phyloP scores from a whole-genome alignment of 2,888 invertebrate species.

The Tetrapedia diversipes region DNA sequence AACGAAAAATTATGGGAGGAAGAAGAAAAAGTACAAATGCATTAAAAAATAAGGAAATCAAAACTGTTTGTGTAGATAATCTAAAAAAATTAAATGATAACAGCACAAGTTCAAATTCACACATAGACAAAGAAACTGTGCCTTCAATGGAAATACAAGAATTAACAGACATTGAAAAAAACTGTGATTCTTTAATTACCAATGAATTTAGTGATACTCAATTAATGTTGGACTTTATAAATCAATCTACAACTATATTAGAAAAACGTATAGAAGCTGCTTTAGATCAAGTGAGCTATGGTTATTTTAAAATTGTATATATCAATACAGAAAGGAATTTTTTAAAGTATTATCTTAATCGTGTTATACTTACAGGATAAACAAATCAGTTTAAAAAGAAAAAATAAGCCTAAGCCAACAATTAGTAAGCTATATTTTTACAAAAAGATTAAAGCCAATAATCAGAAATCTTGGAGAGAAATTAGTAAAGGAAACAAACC shows the following conservation, averaged over 20 bases:
- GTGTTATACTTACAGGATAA: conserved; percentile 72
- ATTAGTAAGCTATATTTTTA: conserved; percentile 68
- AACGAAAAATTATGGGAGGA: conserved; percentile 28
- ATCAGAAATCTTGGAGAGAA: conserved; percentile 70
- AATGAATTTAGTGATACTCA: conserved; percentile 50
- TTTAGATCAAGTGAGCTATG: conserved; percentile 72
- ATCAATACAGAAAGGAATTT: background rate
- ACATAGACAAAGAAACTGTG: background rate
- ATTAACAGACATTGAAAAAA: background rate
- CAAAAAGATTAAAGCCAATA: conserved; percentile 50
- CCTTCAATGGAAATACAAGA: conserved; percentile 4
- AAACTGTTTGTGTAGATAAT: background rate
- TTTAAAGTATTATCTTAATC: background rate
- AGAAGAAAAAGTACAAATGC: conserved; percentile 67
- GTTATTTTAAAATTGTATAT: background rate
- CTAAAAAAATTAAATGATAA: background rate
- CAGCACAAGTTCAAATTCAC: background rate
- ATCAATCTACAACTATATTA: conserved; percentile 46
- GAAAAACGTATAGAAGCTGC: conserved; percentile 77
- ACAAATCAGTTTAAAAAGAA: conserved; percentile 73
- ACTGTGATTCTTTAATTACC: background rate
- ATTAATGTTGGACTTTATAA: conserved; percentile 57
- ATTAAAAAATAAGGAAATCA: background rate
- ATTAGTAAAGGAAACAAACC: conserved; percentile 68
- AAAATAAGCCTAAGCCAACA: conserved; percentile 66